These are phyloP conservation scores for Dolichoris vasculosae DNA, from an alignment of 1,140 invertebrate genomes.

Conservation along the genomic window DNA sequence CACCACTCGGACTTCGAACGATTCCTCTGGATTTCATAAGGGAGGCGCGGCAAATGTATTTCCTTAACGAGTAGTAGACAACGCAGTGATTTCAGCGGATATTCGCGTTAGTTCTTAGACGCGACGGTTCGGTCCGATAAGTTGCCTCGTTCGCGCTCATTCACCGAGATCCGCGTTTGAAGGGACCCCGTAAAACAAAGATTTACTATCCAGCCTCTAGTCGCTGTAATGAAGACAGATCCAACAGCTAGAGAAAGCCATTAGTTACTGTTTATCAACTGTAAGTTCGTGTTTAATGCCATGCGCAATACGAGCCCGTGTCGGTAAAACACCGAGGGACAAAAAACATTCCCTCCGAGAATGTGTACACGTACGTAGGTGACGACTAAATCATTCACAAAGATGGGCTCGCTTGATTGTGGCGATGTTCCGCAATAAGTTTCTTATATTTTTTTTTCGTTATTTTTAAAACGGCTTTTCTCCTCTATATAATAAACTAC, in stretches of 20 bases:
- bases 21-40: neutral
- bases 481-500: neutral
- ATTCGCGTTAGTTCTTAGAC: neutral
- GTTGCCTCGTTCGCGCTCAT: neutral
- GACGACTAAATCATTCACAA: constrained; percentile 18
- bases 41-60: constrained; percentile 1
- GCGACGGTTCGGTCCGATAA: neutral
- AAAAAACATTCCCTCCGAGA: neutral
- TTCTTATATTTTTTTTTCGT: neutral
- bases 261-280: constrained; percentile 27
- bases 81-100: neutral
- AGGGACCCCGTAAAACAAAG: neutral
- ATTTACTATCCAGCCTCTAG: constrained; percentile 12
- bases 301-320: neutral
- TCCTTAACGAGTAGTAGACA: neutral
- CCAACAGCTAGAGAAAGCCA: neutral
- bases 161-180: neutral
- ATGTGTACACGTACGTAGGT: neutral
- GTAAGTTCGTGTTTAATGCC: constrained; percentile 14
- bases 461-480: neutral
- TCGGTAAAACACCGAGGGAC: neutral
- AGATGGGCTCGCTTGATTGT: neutral
- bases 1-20: neutral
- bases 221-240: constrained; percentile 34
- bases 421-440: neutral